Conservation (phyloP, 1,140 invertebrate species). For the Lamellibrachia luymesi region DNA sequence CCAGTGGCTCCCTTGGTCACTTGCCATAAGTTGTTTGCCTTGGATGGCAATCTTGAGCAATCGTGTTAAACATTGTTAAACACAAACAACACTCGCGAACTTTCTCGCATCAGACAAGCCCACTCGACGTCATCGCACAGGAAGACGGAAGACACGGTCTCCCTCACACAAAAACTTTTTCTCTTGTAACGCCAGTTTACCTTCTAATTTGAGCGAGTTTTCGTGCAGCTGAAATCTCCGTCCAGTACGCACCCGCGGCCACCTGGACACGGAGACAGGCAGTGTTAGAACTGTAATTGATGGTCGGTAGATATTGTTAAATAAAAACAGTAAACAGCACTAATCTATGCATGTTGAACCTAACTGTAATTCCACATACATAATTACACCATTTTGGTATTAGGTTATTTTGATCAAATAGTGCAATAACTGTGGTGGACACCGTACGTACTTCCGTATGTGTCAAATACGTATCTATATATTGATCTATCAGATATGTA, state of each 20-base stretch:
- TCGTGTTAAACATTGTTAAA: background rate
- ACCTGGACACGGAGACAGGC: background rate
- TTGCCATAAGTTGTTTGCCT: too few relatives aligned
- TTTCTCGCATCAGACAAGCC: background rate
- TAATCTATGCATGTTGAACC: background rate
- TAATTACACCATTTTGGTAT: background rate
- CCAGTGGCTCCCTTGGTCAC: too few relatives aligned
- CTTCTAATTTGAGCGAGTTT: conserved; percentile 77
- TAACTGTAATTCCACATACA: background rate
- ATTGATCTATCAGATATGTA: background rate
- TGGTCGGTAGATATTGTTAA: background rate
- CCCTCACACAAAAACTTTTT: background rate
- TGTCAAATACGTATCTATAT: too few relatives aligned
- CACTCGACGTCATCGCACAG: background rate
- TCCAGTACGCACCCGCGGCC: conserved; percentile 34
- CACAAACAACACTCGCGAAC: background rate
- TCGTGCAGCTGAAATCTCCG: conserved; percentile 81
- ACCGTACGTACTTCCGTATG: background rate
- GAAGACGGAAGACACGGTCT: background rate
- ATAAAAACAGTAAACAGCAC: background rate
- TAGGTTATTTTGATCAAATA: background rate
- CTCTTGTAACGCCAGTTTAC: conserved; percentile 51
- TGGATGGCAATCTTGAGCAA: too few relatives aligned
- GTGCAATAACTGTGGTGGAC: background rate
- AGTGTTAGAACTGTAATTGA: background rate